Evolutionary conservation across 2,113 vertebrate genomes (phyloP).

Genomic region (Poeciliopsis turrubarensis): DNA sequence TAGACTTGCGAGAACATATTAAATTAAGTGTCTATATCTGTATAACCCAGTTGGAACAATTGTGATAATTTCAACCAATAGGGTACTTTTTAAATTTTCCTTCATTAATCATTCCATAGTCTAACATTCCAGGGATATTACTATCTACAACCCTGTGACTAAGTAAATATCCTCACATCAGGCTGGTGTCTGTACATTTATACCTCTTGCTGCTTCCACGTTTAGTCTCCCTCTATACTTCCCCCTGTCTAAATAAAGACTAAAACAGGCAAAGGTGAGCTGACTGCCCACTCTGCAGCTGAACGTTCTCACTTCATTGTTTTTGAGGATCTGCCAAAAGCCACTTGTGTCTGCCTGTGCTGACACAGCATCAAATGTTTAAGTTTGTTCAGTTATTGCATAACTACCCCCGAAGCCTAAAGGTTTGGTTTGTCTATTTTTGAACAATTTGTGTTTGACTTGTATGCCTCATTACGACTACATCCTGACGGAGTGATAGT

Average conservation of each 20-base stretch:
- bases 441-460: neutral
- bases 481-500: neutral
- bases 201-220: slow-evolving; percentile 49
- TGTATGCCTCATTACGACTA: neutral
- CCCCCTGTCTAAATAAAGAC: slow-evolving; percentile 72
- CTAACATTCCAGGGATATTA: neutral
- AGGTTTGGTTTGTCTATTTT: slow-evolving; percentile 16
- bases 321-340: slow-evolving; percentile 74
- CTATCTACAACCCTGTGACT: neutral
- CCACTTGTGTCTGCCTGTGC: slow-evolving; percentile 58
- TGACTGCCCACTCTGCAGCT: slow-evolving; percentile 71
- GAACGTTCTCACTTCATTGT: slow-evolving; percentile 69
- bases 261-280: slow-evolving; percentile 66
- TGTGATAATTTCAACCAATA: no score
- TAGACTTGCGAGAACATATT: neutral
- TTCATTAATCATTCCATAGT: neutral
- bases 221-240: slow-evolving; percentile 65
- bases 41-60: no score
- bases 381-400: slow-evolving; percentile 63
- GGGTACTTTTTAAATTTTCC: neutral
- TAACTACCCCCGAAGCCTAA: slow-evolving; percentile 42
- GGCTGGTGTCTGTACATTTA: slow-evolving; percentile 40
- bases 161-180: slow-evolving; percentile 28
- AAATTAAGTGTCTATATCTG: neutral
- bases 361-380: slow-evolving; percentile 56